A percentile compares a stretch with the other conserved stretches of the same genome.
Evolutionary conservation across 1,140 invertebrate genomes (phyloP).

Genomic region (Mercenaria mercenaria): DNA sequence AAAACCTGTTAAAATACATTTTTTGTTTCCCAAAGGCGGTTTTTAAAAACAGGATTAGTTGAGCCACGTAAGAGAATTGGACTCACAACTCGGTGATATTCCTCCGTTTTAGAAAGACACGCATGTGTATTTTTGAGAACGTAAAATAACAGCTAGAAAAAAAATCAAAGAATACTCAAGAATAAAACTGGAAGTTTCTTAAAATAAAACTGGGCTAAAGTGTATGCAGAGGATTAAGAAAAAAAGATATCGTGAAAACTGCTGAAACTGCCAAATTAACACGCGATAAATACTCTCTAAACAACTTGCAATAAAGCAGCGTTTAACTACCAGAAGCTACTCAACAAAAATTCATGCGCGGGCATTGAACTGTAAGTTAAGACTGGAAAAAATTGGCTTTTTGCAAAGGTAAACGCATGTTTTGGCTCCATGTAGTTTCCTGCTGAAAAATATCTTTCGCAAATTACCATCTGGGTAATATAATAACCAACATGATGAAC

Average conservation of each 20-base stretch:
- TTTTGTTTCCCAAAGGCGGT: no score
- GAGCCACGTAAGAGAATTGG: no score
- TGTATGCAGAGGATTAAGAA: no score
- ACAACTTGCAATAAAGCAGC: not conserved
- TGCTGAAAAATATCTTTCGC: not conserved
- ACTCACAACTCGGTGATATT: no score
- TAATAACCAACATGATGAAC: not conserved
- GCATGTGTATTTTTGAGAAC: no score
- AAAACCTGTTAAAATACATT: no score
- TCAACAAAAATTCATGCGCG: not conserved
- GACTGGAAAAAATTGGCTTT: not conserved
- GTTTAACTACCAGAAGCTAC: not conserved
- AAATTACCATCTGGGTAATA: not conserved
- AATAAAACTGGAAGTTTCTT: not conserved
- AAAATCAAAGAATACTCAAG: no score
- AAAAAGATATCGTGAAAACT: not conserved
- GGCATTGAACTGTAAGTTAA: not conserved
- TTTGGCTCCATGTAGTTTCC: not conserved
- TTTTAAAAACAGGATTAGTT: no score
- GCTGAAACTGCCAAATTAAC: not conserved
- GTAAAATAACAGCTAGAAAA: no score
- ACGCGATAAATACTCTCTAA: not conserved
- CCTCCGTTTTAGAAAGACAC: no score
- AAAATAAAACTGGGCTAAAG: not conserved
- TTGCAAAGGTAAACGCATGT: not conserved